Evolutionary conservation across 2,888 invertebrate species (phyloP), one percentile per base, ranked within the genome.

Genomic region (Oegoconia quadripuncta): DNA sequence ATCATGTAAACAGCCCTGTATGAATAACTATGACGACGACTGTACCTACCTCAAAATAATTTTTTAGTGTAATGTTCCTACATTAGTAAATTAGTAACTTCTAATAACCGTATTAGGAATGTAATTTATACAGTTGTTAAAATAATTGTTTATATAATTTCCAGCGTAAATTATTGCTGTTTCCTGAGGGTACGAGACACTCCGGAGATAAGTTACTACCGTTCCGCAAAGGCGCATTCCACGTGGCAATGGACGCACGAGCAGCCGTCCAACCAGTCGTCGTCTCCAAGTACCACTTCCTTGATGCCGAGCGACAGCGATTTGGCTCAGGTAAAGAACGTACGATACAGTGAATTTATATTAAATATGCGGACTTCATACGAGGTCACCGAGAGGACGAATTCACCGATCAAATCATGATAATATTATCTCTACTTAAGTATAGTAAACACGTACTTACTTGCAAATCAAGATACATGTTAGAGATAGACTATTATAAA

Each of bases 181-280:
- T 97, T 74, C 97, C 98, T 0, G 98, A 98, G 82, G 98, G 98
- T 11, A 97, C 97, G 5, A 88, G 98, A 45, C 92, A 93, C 65
- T 89, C 90, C n/a, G 90, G 90, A 3, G 93, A 92, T 18, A 90
- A 90, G 16, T 79, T 98, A 59, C 78, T 97, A 55, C 95, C 97
- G 1, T 97, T 98, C 78, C 97, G 98, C 70, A 98, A 98, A 73
- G 98, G 98, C 6, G 97, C 97, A 3, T 98, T 99, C 84, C 96
- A 97, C 77, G 92, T 98, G 48, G 98, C 98, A 0, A 86, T 97
- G 46, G 91, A 92, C 50, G 93, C 95, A 3, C 91, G 91, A 64
- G 92, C 95, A 42, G 95, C 97, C 3, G 93, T 98, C 45, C 93
- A 97, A 63, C 97, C 98, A 0, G 92, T 97, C 1, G 95, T 97